Evolutionary conservation across 2,888 invertebrate species (phyloP).

Genomic region (Andrena hattorfiana): DNA sequence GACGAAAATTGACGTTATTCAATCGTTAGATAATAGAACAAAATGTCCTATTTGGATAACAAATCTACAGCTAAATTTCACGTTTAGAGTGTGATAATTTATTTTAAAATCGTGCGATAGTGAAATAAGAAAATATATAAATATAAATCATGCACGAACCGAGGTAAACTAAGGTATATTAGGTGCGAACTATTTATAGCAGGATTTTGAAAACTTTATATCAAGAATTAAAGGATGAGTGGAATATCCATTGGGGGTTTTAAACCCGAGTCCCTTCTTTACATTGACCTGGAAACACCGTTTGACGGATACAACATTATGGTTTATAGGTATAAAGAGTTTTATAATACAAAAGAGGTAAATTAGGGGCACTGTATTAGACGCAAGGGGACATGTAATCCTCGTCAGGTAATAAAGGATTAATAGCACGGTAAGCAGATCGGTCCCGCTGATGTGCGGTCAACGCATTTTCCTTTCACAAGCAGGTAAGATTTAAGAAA

Average conservation of each 20-base stretch:
- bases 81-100: too few relatives aligned
- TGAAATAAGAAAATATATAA: too few relatives aligned
- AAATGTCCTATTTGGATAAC: too few relatives aligned
- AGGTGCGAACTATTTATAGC: background rate
- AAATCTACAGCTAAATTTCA: too few relatives aligned
- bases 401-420: conserved; percentile 12
- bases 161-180: too few relatives aligned
- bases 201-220: background rate
- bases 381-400: background rate
- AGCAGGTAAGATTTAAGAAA: background rate
- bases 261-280: conserved; percentile 3
- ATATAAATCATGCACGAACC: background rate
- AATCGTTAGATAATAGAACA: too few relatives aligned
- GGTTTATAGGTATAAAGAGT: background rate
- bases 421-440: background rate
- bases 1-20: too few relatives aligned
- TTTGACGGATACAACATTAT: background rate
- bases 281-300: conserved; percentile 10
- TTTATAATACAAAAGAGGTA: background rate
- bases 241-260: conserved; percentile 5
- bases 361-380: background rate
- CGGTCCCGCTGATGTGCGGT: background rate
- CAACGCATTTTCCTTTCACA: background rate
- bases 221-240: background rate
- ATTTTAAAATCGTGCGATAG: too few relatives aligned